Percentiles rank a stretch among this genome's conserved stretches.
Conservation (phyloP, 2,113 vertebrate genomes). For the Gambusia affinis region DNA sequence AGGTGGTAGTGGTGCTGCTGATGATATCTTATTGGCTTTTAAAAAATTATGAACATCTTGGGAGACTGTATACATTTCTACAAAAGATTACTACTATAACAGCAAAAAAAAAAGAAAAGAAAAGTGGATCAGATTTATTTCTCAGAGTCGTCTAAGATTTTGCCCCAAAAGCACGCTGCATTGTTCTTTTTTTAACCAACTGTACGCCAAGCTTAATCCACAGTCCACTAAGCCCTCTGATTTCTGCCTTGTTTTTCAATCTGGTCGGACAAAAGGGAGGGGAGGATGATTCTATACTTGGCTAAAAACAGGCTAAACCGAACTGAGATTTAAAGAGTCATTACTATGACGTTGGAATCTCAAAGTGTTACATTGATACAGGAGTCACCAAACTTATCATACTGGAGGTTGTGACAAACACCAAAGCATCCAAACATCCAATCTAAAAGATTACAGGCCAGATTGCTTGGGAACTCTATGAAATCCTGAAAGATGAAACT, state of each 20-base stretch:
- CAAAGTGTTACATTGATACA: constrained; percentile 41
- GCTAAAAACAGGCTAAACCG: constrained; percentile 15
- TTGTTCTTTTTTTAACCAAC: constrained; percentile 55
- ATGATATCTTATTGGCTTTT: constrained; percentile 35
- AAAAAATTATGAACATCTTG: constrained; percentile 38
- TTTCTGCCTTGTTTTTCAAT: constrained; percentile 68
- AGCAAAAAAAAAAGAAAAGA: constrained; percentile 3
- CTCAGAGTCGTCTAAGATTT: constrained; percentile 16
- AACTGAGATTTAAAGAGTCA: constrained; percentile 17
- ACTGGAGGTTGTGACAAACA: neutral
- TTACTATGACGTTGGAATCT: constrained; percentile 20
- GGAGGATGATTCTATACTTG: constrained; percentile 6
- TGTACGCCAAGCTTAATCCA: constrained; percentile 68
- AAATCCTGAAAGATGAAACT: neutral
- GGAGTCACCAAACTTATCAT: neutral
- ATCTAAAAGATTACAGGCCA: neutral
- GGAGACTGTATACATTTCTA: constrained; percentile 23
- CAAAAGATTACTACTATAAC: constrained; percentile 29
- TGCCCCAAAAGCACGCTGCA: constrained; percentile 14
- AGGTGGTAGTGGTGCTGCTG: neutral
- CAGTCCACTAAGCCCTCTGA: constrained; percentile 73
- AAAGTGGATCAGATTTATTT: constrained; percentile 17
- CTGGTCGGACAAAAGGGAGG: constrained; percentile 49
- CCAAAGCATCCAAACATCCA: neutral
- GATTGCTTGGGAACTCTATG: neutral